These are phyloP conservation scores for Anodontia alba DNA, from an alignment of 2,888 invertebrate genomes.

Conservation along the genomic window DNA sequence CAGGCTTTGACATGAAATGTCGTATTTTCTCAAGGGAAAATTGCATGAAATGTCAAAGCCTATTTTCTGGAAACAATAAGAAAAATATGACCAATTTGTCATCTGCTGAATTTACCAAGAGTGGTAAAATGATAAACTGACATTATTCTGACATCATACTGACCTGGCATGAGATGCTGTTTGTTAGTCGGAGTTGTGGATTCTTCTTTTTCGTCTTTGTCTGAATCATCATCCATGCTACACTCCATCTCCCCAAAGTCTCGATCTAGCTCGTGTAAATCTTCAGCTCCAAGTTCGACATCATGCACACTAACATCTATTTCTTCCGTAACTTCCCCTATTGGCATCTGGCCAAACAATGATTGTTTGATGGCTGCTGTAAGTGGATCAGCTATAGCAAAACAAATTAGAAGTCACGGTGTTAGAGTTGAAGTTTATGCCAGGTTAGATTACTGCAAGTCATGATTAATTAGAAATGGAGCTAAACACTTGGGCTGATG, in stretches of 20 bases:
- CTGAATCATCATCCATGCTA: conserved; percentile 42
- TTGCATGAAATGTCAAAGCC: too few relatives aligned
- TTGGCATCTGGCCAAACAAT: conserved; percentile 45
- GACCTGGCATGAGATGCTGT: not conserved
- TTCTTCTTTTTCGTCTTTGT: conserved; percentile 29
- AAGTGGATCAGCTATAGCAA: conserved; percentile 35
- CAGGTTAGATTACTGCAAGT: too few relatives aligned
- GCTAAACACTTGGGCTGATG: too few relatives aligned
- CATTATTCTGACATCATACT: too few relatives aligned
- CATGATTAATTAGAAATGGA: too few relatives aligned
- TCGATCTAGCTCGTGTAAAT: conserved; percentile 74
- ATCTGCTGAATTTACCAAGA: too few relatives aligned
- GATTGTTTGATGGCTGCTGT: conserved; percentile 53
- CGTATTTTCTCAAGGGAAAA: too few relatives aligned
- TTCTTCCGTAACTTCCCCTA: conserved; percentile 58
- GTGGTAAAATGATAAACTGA: too few relatives aligned
- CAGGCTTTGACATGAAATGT: too few relatives aligned
- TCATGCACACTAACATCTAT: conserved; percentile 55
- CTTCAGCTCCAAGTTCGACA: conserved; percentile 73
- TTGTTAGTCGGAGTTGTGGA: not conserved
- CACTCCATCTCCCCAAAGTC: conserved; percentile 73
- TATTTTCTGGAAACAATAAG: too few relatives aligned
- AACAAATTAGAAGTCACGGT: too few relatives aligned
- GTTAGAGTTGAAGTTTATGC: not conserved
- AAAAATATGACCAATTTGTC: too few relatives aligned